Percentiles rank a stretch among this genome's conserved stretches.
phyloP scores from a whole-genome alignment of 2,797 vertebrate genomes.

The Xenops minutus region DNA sequence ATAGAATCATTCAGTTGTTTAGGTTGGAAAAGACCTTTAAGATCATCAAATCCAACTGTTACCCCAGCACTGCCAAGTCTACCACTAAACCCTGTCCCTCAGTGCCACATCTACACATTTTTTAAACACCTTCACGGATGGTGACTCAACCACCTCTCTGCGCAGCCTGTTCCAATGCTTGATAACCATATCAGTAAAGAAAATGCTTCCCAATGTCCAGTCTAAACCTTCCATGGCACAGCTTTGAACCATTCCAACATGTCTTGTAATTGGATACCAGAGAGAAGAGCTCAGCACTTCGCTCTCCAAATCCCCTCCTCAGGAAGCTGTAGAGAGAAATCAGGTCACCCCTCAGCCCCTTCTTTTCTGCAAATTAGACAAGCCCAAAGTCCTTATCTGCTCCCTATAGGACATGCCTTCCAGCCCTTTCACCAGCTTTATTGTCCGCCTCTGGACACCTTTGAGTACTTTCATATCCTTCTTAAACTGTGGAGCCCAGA shows the following conservation, averaged over 20 bases:
- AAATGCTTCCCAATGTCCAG: neutral
- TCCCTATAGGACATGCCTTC: neutral
- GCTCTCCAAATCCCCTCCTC: neutral
- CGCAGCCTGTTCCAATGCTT: neutral
- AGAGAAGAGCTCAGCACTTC: neutral
- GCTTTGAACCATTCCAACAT: neutral
- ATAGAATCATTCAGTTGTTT: neutral
- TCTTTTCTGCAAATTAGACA: neutral
- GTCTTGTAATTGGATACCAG: neutral
- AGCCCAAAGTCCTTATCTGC: neutral
- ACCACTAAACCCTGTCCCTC: neutral
- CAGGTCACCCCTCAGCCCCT: neutral
- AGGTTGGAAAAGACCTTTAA: neutral
- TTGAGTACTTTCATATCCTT: neutral
- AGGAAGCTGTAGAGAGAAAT: neutral
- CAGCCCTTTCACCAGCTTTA: neutral
- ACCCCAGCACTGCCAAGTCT: neutral
- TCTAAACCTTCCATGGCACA: neutral
- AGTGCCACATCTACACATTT: neutral
- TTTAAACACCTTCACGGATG: neutral
- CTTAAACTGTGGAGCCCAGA: neutral
- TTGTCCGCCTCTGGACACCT: neutral
- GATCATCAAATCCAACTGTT: neutral
- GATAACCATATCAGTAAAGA: neutral
- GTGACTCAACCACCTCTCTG: neutral